Base-by-base conservation (phyloP, 2,797 vertebrate species). In the Semotilus atromaculatus region DNA sequence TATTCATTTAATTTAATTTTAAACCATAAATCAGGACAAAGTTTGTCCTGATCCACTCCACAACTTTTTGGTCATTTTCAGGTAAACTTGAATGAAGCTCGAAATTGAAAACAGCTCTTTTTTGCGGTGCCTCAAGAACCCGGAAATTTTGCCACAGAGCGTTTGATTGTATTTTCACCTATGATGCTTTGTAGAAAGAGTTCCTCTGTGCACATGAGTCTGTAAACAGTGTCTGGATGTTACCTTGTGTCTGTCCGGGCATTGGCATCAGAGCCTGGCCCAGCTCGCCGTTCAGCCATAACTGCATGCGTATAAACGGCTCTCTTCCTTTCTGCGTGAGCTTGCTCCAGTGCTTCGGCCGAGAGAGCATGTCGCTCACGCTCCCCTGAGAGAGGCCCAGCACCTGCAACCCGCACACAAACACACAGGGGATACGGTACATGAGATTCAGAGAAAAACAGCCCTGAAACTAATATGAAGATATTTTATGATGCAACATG, bases 221-320 rank as follows among this genome's bases (percentile, higher is more conserved):
- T 79, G 74, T 81, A 82, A 82, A 78, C 51, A 66, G 77, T 74
- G 60, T 58, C 13, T 3, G 67, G 31, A 38, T 64, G 88, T 93
- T 94, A 97, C 97, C 96, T 92, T 96, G 95, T 70, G 95, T 95
- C 89, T 96, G 96, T 83, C 95, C 95, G 88, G 96, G 96, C 87
- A 96, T 93, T 0, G 96, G 96, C 90, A 97, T 92, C 91, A 96
- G 95, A 19, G 94, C 96, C 91, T 97, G 96, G 86, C 96, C 96
- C 90, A 97, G 94, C 90, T 97, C 97, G 82, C 96, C 96, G n/a
- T 97, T 97, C 86, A 97, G 94, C 97, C 97, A 97, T 89, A 97
- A 95, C 93, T 97, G 97, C 97, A 97, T 97, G 84, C 97, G 95
- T 92, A 97, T 97, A 92, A 97, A 97, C 87, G 97, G 97, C 92